phyloP scores from a whole-genome alignment of 2,113 vertebrate species.

The Neoarius graeffei region DNA sequence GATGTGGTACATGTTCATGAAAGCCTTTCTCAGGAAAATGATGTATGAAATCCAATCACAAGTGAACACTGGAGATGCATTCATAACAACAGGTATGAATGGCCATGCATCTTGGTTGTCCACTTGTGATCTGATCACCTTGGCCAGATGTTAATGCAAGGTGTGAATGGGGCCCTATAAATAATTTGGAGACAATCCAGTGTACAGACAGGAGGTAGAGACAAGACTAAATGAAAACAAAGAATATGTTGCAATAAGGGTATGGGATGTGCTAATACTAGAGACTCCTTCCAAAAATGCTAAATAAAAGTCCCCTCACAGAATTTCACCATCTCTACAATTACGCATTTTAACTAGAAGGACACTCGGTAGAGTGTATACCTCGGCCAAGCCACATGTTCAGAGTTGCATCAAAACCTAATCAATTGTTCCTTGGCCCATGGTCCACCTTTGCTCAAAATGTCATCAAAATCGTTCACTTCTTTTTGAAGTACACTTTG shows the following conservation, averaged over 20 bases:
- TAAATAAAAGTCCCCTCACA: background rate
- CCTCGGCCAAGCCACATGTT: too few relatives aligned
- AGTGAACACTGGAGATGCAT: background rate
- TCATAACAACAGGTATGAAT: background rate
- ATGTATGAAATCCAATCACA: background rate
- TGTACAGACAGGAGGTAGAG: background rate
- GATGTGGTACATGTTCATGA: too few relatives aligned
- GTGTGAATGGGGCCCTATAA: background rate
- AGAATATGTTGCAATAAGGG: background rate
- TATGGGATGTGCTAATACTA: background rate
- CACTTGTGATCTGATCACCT: background rate
- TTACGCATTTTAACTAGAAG: background rate
- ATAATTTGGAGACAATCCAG: background rate
- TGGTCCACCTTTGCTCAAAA: too few relatives aligned
- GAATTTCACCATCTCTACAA: background rate
- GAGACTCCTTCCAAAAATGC: background rate
- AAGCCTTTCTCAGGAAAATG: too few relatives aligned
- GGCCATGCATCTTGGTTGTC: background rate
- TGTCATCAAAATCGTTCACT: too few relatives aligned
- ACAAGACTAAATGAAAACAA: background rate
- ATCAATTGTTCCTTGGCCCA: too few relatives aligned
- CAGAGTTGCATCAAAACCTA: too few relatives aligned
- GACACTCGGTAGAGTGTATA: too few relatives aligned
- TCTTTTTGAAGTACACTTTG: too few relatives aligned
- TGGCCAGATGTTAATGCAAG: background rate